phyloP scores from a whole-genome alignment of 2,113 vertebrate genomes.

The Dicerorhinus sumatrensis region DNA sequence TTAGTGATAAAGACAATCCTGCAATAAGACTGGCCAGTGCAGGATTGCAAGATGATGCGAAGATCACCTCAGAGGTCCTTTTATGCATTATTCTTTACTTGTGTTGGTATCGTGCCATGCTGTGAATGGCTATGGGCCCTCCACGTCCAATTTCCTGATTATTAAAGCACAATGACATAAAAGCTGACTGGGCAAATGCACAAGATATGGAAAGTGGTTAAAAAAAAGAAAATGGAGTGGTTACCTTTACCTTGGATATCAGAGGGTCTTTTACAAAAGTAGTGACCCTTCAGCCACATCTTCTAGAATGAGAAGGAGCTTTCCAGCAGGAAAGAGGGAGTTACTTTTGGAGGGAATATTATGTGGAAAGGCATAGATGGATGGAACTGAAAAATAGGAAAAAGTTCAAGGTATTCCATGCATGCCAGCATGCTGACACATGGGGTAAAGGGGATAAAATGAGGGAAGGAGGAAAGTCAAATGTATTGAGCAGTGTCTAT shows the following conservation, averaged over 20 bases:
- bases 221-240: neutral
- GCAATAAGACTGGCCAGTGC: neutral
- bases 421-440: neutral
- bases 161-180: neutral
- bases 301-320: neutral
- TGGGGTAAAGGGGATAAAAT: neutral
- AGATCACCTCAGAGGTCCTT: neutral
- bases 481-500: neutral
- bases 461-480: neutral
- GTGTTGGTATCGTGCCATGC: neutral
- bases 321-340: neutral
- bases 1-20: neutral
- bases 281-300: neutral
- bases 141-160: neutral
- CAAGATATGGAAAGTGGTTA: neutral
- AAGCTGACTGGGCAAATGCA: neutral
- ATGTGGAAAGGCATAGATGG: neutral
- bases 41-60: neutral
- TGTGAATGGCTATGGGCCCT: neutral
- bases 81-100: constrained; percentile 28
- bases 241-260: neutral
- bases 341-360: constrained; percentile 15
- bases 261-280: neutral
- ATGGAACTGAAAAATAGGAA: neutral
- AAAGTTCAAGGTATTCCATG: neutral